These are phyloP conservation scores for Hippocampus kuda DNA, from an alignment of 2,797 vertebrate species.

Conservation along the genomic window DNA sequence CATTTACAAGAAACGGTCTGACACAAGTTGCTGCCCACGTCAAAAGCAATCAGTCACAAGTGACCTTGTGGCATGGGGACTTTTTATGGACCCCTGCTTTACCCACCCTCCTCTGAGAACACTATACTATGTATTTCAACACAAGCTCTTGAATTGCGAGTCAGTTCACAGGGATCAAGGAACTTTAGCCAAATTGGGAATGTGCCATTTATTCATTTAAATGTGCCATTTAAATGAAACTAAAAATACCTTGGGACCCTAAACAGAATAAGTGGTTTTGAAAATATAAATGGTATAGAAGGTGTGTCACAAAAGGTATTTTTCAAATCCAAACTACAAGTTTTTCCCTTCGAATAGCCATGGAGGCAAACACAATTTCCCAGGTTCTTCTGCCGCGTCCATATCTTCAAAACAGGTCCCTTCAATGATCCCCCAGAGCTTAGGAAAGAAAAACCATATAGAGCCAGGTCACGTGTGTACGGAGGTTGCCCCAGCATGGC, in stretches of 20 bases:
- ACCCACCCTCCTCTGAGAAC: not conserved
- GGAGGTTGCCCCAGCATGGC: not conserved
- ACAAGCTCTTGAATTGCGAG: not conserved
- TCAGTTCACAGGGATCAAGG: too few species aligned
- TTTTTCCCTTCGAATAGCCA: too few species aligned
- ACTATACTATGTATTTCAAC: not conserved
- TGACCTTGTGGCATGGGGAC: conserved; percentile 40
- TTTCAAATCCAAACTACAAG: too few species aligned
- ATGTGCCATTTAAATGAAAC: not conserved
- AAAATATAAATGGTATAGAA: too few species aligned
- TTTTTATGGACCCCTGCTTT: conserved; percentile 7
- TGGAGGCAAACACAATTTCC: too few species aligned
- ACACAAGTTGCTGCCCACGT: conserved; percentile 45
- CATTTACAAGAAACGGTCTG: conserved; percentile 81
- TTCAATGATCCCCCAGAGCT: too few species aligned
- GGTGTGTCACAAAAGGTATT: too few species aligned
- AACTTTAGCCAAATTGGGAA: too few species aligned
- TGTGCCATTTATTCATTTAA: not conserved
- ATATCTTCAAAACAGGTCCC: too few species aligned
- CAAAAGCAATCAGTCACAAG: conserved; percentile 43
- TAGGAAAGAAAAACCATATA: not conserved
- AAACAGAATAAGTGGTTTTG: not conserved
- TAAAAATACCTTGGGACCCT: not conserved
- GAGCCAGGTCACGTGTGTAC: not conserved
- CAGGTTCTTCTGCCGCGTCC: too few species aligned